Evolutionary conservation across 1,140 invertebrate species (phyloP), one percentile per base, ranked within the genome.

Genomic region (Pogonomyrmex barbatus): DNA sequence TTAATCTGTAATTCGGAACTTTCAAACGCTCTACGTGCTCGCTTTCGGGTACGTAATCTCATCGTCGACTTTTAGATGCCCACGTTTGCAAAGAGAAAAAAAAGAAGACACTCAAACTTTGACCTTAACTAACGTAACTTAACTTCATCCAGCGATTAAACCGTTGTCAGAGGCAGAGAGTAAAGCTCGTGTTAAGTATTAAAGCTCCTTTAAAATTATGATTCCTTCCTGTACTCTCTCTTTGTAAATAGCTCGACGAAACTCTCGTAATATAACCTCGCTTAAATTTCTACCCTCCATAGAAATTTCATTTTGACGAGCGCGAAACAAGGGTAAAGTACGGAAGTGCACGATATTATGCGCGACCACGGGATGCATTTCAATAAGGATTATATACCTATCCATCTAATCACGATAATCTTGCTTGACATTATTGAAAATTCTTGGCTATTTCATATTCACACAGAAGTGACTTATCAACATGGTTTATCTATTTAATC

Each of bases 81-180:
- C 58, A 3, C 4, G 79, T 83, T 73, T 83, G 65, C n/a, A 68
- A 47, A 67, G 33, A 33, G 33, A 14, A 54, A 50, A 73, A 73
- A 70, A 79, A 14, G 12, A 39, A 6, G 62, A 54, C 58, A 65
- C 56, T 63, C 9, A 30, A 71, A 84, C 47, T 87, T 77, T 56
- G 45, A 42, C 45, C 68, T 83, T 62, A 75, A 83, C 50, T 79
- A 63, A 14, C 60, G 47, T 79, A 88, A 89, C 87, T 89, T 89
- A 88, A 89, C 87, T 89, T 89, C 68, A 54, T 75, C 50, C 52
- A 78, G 75, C 88, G 76, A 88, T 88, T 88, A 88, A 89, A 89
- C 71, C 76, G 77, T 89, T 89, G 77, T 88, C 58, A 70, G 62
- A 30, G 33, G 76, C 45, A 67, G 56, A 56, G 47, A 56, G 67